These are phyloP conservation scores for Chrysopilus asiliformis DNA, from an alignment of 2,888 invertebrate species.

Conservation along the genomic window DNA sequence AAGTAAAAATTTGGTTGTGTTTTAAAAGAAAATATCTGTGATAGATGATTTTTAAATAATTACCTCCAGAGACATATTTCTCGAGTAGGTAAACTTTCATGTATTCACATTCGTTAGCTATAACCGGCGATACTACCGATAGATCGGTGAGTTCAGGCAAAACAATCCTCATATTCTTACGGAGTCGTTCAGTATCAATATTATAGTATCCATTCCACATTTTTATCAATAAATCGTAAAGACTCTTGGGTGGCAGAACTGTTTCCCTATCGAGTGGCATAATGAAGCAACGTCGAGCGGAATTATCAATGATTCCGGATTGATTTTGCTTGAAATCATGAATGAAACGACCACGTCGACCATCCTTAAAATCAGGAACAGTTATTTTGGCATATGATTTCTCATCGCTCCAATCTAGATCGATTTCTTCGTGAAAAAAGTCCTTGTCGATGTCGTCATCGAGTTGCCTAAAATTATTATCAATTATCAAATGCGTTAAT, in stretches of 20 bases:
- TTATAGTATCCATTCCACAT: constrained; percentile 68
- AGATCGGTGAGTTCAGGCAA: constrained; percentile 53
- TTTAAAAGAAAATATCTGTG: too few species aligned
- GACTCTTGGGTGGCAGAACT: constrained; percentile 65
- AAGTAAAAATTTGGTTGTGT: too few species aligned
- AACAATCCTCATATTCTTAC: constrained; percentile 61
- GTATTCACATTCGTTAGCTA: constrained; percentile 53
- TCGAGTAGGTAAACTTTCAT: constrained; percentile 62
- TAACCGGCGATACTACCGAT: constrained; percentile 51
- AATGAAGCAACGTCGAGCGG: constrained; percentile 68
- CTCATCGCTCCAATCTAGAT: constrained; percentile 52
- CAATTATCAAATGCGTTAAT: too few species aligned
- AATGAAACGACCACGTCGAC: constrained; percentile 70
- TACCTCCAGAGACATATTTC: constrained; percentile 50
- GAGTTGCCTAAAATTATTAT: too few species aligned
- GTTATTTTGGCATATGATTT: constrained; percentile 72
- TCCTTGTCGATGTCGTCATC: too few species aligned
- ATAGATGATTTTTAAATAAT: constrained; percentile 31
- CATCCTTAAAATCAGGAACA: constrained; percentile 72
- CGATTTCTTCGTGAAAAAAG: constrained; percentile 66
- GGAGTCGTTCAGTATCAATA: constrained; percentile 65
- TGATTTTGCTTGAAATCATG: constrained; percentile 77
- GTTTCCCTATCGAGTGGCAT: constrained; percentile 72
- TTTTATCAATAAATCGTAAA: constrained; percentile 65
- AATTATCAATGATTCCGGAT: constrained; percentile 64